Base-by-base conservation (phyloP, 1,140 invertebrate genomes). In the Elysia chlorotica region DNA sequence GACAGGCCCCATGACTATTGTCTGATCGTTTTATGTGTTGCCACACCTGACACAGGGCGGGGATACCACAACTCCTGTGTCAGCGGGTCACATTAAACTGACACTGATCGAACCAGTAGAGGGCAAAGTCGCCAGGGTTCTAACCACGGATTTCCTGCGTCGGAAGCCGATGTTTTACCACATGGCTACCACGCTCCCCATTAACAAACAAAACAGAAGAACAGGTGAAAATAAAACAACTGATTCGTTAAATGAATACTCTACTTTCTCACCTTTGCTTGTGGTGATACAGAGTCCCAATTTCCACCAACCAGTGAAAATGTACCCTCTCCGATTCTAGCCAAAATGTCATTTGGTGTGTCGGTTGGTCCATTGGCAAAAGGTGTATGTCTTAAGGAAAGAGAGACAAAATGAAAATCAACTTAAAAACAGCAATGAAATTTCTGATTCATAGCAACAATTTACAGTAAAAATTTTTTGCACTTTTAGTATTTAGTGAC, bases 291-390 rank as follows among this genome's bases (percentile, higher is more conserved):
- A 73, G 88, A 87, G 1, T 90, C 88, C 93, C 93, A 95, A 78
- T 92, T 92, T 2, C 92, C 92, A 38, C 89, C 90, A 66, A 91
- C 90, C 19, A 96, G 89, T 82, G 94, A 92, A 75, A 99, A 91
- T 83, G 93, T 92, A 38, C 96, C 96, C 59, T 95, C 94, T 63
- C 95, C 95, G 70, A 99, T 98, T 71, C 96, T 91, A 69, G 92
- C 91, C 67, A 99, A 89, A 85, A 99, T 99, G 53, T 94, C 93
- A 81, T 92, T 93, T 6, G 96, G 95, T 54, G 94, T 96, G 84
- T 99, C 96, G 68, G 92, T 93, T 37, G 94, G 93, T 28, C 93
- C 94, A 79, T 93, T 96, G 31, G 95, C 95, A 89, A 98, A 99
- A 17, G 98, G 98, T 30, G 96, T 97, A 71, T 93, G 91, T 48